Conservation (phyloP, 2,113 vertebrate species). For the Austrofundulus limnaeus region DNA sequence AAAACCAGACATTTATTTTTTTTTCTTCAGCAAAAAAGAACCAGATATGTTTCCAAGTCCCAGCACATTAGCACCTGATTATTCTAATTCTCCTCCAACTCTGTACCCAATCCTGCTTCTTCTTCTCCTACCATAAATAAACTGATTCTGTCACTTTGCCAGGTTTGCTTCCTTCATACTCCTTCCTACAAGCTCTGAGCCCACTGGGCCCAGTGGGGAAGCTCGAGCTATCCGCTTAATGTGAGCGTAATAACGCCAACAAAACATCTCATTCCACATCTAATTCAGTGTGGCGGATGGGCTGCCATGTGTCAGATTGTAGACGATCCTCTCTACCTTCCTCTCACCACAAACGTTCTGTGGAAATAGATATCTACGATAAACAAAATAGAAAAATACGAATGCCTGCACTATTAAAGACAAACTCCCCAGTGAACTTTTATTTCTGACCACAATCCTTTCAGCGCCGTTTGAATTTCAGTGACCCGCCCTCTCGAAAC, state of each 20-base stretch:
- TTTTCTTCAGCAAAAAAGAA: conserved; percentile 38
- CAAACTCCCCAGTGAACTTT: conserved; percentile 25
- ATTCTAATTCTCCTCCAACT: conserved; percentile 51
- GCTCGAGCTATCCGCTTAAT: conserved; percentile 70
- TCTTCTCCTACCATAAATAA: conserved; percentile 30
- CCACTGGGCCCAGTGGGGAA: conserved; percentile 70
- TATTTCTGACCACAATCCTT: conserved; percentile 18
- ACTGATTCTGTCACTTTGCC: conserved; percentile 58
- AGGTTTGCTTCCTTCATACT: conserved; percentile 24
- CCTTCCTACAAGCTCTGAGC: conserved; percentile 50
- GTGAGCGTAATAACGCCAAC: conserved; percentile 73
- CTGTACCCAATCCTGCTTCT: conserved; percentile 22
- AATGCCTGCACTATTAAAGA: conserved; percentile 16
- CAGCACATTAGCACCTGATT: conserved; percentile 63
- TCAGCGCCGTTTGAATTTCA: conserved; percentile 10
- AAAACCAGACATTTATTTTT: conserved; percentile 34
- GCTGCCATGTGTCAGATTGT: conserved; percentile 50
- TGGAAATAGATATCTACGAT: conserved; percentile 24
- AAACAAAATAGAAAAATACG: conserved; percentile 9
- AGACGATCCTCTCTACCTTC: conserved; percentile 54
- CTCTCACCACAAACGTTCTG: conserved; percentile 15
- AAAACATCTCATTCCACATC: conserved; percentile 73
- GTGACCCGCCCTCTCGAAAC: conserved; percentile 16
- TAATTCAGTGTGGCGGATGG: conserved; percentile 64
- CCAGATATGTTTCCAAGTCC: conserved; percentile 54